Percentiles rank a stretch among this genome's conserved stretches.
These are phyloP conservation scores for Drosophila demipolita DNA, from an alignment of 2,888 invertebrate genomes.

Conservation along the genomic window DNA sequence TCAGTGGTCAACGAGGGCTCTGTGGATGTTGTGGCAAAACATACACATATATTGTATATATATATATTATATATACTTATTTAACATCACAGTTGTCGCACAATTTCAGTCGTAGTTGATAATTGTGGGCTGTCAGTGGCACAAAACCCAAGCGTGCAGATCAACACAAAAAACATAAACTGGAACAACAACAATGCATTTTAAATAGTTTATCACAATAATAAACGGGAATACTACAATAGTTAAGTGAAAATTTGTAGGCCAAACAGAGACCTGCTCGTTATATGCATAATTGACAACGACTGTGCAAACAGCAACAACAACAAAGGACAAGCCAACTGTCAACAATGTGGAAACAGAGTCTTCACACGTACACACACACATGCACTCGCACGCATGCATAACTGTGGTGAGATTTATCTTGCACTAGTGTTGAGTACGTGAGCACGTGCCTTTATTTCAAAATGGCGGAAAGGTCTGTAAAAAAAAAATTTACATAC, in stretches of 20 bases:
- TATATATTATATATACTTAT: not conserved
- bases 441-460: conserved; percentile 48
- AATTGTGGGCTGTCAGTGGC: conserved; percentile 63
- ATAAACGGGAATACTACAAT: conserved; percentile 5
- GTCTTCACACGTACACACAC: conserved; percentile 17
- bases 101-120: conserved; percentile 53
- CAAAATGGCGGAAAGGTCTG: conserved; percentile 45
- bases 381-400: not conserved
- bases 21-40: conserved; percentile 34
- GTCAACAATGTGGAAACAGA: conserved; percentile 24
- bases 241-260: conserved; percentile 50
- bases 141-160: conserved; percentile 31
- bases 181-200: conserved; percentile 18
- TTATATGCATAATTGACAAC: conserved; percentile 47
- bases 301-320: conserved; percentile 10
- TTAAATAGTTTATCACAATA: conserved; percentile 50
- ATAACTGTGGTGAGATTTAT: conserved; percentile 30
- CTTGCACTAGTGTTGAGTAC: not conserved
- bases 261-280: conserved; percentile 43
- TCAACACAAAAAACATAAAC: conserved; percentile 7
- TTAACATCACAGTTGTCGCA: conserved; percentile 56
- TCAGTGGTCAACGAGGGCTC: conserved; percentile 37
- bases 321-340: not conserved
- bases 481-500: conserved; percentile 17
- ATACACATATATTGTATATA: conserved; percentile 1